Evolutionary conservation across 2,888 invertebrate species (phyloP).

Genomic region (Hydropsyche betteni): DNA sequence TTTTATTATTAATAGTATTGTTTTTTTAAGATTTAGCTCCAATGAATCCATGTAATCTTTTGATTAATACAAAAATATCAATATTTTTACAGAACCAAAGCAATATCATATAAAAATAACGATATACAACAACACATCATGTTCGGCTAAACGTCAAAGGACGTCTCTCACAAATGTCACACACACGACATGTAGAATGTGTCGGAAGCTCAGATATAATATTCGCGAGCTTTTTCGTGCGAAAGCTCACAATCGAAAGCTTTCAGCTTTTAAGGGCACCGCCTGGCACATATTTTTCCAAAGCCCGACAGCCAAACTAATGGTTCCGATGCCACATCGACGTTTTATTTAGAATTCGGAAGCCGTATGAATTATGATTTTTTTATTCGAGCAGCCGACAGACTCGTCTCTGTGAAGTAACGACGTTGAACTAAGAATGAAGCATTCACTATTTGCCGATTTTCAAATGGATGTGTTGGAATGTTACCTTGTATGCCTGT

Average conservation of each 20-base stretch:
- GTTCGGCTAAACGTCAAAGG: not conserved
- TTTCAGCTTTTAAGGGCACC: constrained; percentile 19
- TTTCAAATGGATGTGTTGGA: too few species aligned
- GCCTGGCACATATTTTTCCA: constrained; percentile 9
- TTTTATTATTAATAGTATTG: too few species aligned
- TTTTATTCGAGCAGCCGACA: constrained; percentile 19
- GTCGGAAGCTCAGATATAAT: constrained; percentile 2
- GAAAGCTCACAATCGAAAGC: constrained; percentile 17
- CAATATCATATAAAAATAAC: too few species aligned
- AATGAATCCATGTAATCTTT: too few species aligned
- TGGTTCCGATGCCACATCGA: constrained; percentile 9
- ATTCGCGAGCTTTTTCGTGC: not conserved
- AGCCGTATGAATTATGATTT: constrained; percentile 17
- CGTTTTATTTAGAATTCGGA: constrained; percentile 31
- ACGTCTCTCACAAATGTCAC: not conserved
- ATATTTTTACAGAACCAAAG: too few species aligned
- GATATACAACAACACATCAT: too few species aligned
- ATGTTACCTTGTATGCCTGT: too few species aligned
- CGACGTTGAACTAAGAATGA: too few species aligned
- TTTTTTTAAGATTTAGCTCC: too few species aligned
- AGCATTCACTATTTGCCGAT: too few species aligned
- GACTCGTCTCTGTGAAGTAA: not conserved
- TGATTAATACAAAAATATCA: too few species aligned
- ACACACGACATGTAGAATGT: not conserved
- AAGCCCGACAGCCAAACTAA: constrained; percentile 34